These are phyloP conservation scores for Rhinolophus sinicus DNA, from an alignment of 2,113 vertebrate genomes.

Conservation along the genomic window DNA sequence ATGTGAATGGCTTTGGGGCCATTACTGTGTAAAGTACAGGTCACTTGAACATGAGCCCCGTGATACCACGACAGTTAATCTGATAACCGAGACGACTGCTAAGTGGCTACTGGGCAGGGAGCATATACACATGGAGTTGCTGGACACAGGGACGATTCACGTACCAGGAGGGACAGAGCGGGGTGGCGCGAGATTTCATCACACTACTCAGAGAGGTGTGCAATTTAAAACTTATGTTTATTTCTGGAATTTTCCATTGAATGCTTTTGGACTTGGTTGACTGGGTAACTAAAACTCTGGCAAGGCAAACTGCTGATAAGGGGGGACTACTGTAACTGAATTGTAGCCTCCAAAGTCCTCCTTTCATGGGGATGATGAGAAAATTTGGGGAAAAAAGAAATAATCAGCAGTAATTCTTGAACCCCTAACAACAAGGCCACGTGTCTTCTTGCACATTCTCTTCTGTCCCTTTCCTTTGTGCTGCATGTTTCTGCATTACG, in stretches of 20 bases:
- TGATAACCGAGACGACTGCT: background rate
- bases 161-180: too few species aligned
- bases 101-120: background rate
- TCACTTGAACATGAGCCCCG: background rate
- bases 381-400: background rate
- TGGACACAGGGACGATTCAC: background rate
- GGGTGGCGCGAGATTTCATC: too few species aligned
- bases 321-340: background rate
- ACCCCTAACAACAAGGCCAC: background rate
- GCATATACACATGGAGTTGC: accelerated
- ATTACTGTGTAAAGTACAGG: background rate
- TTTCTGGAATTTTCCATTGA: background rate
- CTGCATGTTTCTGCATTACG: accelerated
- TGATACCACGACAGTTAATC: background rate
- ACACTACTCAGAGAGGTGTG: background rate
- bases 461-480: background rate
- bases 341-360: background rate
- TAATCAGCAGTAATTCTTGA: background rate
- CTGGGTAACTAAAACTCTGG: background rate
- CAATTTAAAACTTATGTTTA: background rate
- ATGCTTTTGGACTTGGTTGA: background rate
- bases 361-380: background rate
- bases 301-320: background rate
- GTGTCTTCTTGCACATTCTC: background rate
- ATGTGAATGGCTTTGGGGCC: background rate